Evolutionary conservation across 2,113 vertebrate genomes (phyloP).

Genomic region (Brachyhypopomus occidentalis): DNA sequence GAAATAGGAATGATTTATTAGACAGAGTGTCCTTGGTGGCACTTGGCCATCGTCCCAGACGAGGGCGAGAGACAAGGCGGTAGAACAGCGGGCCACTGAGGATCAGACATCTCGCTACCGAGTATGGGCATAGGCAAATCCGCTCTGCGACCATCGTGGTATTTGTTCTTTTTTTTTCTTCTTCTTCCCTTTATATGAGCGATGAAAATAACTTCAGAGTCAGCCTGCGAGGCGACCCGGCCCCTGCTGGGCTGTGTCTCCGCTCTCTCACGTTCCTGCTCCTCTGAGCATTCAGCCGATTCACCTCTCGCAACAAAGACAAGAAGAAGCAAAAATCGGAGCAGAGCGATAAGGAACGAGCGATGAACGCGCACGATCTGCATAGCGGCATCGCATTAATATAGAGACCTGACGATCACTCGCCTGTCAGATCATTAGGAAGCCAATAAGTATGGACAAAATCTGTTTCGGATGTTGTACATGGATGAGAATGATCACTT

Average conservation of each 20-base stretch:
- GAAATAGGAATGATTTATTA: constrained; percentile 91
- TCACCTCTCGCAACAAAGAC: neutral
- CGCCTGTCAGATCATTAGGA: too few relatives aligned
- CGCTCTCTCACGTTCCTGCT: constrained; percentile 13
- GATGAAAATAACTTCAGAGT: constrained; percentile 74
- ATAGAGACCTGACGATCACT: too few relatives aligned
- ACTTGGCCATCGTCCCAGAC: constrained; percentile 92
- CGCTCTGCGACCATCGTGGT: constrained; percentile 74
- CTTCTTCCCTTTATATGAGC: constrained; percentile 3
- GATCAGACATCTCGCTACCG: constrained; percentile 79
- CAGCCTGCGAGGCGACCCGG: constrained; percentile 69
- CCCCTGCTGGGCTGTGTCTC: constrained; percentile 57
- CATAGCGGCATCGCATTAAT: too few relatives aligned
- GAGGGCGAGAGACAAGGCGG: constrained; percentile 63
- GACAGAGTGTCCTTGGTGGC: constrained; percentile 86
- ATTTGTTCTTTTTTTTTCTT: constrained; percentile 66
- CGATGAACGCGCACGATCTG: too few relatives aligned
- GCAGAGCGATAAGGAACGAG: neutral
- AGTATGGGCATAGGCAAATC: constrained; percentile 77
- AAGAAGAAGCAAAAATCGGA: neutral
- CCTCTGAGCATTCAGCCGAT: neutral
- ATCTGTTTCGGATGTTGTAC: neutral
- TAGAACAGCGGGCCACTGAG: constrained; percentile 59
- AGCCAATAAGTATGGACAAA: too few relatives aligned
- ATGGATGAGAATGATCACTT: neutral